Evolutionary conservation across 2,113 vertebrate genomes (phyloP), one percentile per base, ranked within the genome.

Genomic region (Enhydra lutris): DNA sequence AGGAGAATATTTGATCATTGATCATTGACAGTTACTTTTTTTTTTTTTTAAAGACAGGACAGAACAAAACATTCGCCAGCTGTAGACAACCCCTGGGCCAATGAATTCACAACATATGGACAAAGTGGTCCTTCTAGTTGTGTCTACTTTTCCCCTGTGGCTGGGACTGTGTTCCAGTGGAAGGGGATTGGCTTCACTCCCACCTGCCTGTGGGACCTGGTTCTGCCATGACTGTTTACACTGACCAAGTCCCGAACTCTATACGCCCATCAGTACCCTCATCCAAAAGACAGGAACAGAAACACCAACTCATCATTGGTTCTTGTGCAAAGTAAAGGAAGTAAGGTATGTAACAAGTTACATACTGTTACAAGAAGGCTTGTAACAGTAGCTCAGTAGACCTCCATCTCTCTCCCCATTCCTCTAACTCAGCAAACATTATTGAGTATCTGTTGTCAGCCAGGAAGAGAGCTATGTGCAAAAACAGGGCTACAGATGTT

Each of bases 131-230:
- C 10, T 55, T 2, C 31, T 26, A 55, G 24, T 23, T 94, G 18
- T 18, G 50, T 36, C 14, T 0, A n/a, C 9, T 3, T 85, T 26
- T 24, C 20, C 20, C 11, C 1, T 0, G 3, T 26, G 18, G 13
- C 59, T 18, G 39, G 59, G 59, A 15, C 5, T 45, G 4, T 6
- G 23, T n/a, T 23, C 0, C 11, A 81, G 0, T 26, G 47, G 36
- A 74, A 83, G 23, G 47, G 3, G 42, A 76, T 2, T 21, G 3
- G 4, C 21, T 21, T 67, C 36, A 4, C 3, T 9, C 4, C 45
- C 6, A 18, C 76, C 39, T 52, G 36, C 17, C 1, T 18, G 17
- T 45, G 20, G 82, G 13, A 1, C 36, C 50, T 4, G 8, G 42
- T 20, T 91, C 34, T 39, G 18, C 42, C 21, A 10, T 52, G 29